Conservation (phyloP, 2,888 invertebrate genomes). For the Xanthorhoe designata region DNA sequence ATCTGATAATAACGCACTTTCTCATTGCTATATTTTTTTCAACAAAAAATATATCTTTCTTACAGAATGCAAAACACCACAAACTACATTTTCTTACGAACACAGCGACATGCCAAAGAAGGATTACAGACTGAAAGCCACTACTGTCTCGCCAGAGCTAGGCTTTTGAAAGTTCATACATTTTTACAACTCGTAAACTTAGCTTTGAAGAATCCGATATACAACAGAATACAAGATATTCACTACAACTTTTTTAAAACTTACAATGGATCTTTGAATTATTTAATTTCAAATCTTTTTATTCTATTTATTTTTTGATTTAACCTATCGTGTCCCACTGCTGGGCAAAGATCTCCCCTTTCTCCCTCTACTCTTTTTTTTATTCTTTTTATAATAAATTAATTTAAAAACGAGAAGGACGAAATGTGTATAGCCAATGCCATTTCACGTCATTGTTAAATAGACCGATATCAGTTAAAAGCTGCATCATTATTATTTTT, state of each 20-base stretch:
- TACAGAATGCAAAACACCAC: background rate
- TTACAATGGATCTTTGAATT: too few relatives aligned
- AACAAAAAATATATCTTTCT: background rate
- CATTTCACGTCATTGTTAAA: too few relatives aligned
- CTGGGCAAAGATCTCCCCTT: too few relatives aligned
- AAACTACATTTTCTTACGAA: background rate
- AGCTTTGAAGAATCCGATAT: background rate
- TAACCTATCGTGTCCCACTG: too few relatives aligned
- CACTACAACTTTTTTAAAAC: background rate
- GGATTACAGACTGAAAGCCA: conserved; percentile 20
- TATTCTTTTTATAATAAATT: too few relatives aligned
- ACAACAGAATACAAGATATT: background rate
- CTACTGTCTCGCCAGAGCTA: conserved; percentile 18
- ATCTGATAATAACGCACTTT: background rate
- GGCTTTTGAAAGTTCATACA: conserved; percentile 21
- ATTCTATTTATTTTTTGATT: too few relatives aligned
- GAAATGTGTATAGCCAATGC: too few relatives aligned
- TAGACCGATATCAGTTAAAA: too few relatives aligned
- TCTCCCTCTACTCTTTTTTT: too few relatives aligned
- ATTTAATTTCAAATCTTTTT: too few relatives aligned
- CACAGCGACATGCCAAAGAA: conserved; percentile 5
- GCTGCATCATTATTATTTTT: too few relatives aligned
- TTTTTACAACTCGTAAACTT: conserved; percentile 20
- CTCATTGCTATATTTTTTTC: background rate
- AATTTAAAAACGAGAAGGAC: too few relatives aligned